Evolutionary conservation across 2,888 invertebrate species (phyloP).

Genomic region (Melanchra persicariae): DNA sequence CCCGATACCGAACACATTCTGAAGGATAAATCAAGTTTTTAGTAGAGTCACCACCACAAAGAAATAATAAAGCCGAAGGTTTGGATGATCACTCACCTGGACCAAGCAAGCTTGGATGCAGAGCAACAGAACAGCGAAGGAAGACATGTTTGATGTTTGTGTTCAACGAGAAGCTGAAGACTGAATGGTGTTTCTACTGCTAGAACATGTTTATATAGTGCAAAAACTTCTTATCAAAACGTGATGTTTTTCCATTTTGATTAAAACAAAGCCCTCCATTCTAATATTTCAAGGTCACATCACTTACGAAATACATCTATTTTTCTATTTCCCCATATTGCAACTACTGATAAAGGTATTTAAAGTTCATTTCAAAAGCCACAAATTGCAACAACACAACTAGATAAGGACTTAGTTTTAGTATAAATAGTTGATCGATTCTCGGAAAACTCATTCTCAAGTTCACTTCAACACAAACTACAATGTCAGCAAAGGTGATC

Average conservation of each 20-base stretch:
- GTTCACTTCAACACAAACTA: constrained; percentile 24
- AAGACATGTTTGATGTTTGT: too few species aligned
- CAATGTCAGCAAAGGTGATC: constrained; percentile 36
- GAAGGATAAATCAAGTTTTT: too few species aligned
- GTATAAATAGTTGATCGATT: constrained; percentile 38
- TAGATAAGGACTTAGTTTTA: constrained; percentile 30
- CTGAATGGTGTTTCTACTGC: constrained; percentile 30
- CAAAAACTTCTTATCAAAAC: constrained; percentile 21
- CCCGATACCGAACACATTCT: too few species aligned
- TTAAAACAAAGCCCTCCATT: too few species aligned
- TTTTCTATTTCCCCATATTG: constrained; percentile 9
- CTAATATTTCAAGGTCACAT: too few species aligned
- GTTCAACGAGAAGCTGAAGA: too few species aligned
- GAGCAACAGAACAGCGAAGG: too few species aligned
- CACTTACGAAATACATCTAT: background rate
- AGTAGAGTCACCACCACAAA: too few species aligned
- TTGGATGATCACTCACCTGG: too few species aligned
- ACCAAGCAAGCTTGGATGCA: too few species aligned
- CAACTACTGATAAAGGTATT: background rate
- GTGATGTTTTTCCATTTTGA: background rate
- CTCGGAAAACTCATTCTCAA: constrained; percentile 32
- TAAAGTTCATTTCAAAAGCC: background rate
- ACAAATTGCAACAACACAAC: background rate
- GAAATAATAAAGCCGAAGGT: too few species aligned
- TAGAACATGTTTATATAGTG: constrained; percentile 25